Base-by-base conservation (phyloP, 1,140 invertebrate species). In the Himalopsyche phryganea region DNA sequence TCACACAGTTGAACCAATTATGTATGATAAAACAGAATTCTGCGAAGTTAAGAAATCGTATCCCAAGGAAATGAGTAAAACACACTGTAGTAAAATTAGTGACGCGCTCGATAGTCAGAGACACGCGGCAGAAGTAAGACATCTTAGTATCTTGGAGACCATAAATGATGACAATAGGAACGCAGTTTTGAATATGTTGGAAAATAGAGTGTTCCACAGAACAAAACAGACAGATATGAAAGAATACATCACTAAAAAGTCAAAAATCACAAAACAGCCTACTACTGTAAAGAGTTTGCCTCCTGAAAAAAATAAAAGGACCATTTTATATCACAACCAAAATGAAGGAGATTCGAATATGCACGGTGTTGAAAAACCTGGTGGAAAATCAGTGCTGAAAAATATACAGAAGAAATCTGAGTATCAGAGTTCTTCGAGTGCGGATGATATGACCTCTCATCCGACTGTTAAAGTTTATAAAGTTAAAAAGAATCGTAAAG, bases 341-440 rank as follows among this genome's bases (percentile, higher is more conserved):
- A 15, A 13, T 1, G 7, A 23, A 13, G 35, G 45, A 32, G 35
- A 42, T 56, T 17, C 28, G 14, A 32, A 45, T 49, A 69, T 71
- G 48, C 73, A 75, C 62, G 74, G 75, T 35, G 72, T 77, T 40
- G 75, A 77, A 67, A 75, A 77, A 63, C 73, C 74, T 47, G 74
- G 74, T 68, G 75, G 75, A 13, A 32, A 13, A 20, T 6, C 14
- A 10, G n/a, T 14, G 32, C 9, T 10, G 5, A 32, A 23, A 6
- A 32, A 28, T 23, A 33, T 23, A 18, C 14, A 6, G 4, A 33
- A 28, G 4, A n/a, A n/a, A n/a, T n/a, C n/a, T n/a, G n/a, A n/a
- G n/a, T n/a, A n/a, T n/a, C n/a, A n/a, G n/a, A n/a, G n/a, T n/a
- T n/a, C n/a, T n/a, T n/a, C n/a, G n/a, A n/a, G n/a, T n/a, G n/a